Base-by-base conservation (phyloP, 2,113 vertebrate species). In the Mixornis gularis region DNA sequence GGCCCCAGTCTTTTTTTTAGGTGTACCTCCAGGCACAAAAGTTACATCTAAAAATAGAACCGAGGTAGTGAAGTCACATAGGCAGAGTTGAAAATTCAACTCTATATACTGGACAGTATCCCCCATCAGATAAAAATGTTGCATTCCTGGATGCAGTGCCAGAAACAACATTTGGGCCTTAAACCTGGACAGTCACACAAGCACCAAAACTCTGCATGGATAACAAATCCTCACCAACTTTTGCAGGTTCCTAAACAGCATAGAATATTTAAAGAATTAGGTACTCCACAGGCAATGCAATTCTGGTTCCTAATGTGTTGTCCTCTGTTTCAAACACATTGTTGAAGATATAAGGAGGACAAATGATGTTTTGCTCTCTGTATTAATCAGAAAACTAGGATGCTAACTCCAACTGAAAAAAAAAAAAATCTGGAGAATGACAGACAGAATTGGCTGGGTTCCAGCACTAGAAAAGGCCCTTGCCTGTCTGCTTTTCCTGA, bases 191-290 rank as follows among this genome's bases (percentile, higher is more conserved):
- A 76, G 44, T 30, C 11, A 7, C 41, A 48, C 17, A 24, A 79
- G 36, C 46, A 55, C 44, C 0, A 0, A 64, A 29, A 17, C 27
- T 25, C 38, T 15, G 8, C 9, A 7, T 0, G 5, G 29, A 9
- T 32, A 76, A 69, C 25, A 62, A 82, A 65, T n/a, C 7, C n/a
- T 41, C 53, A 71, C 21, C 44, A 76, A 4, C 41, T 43, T 72
- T 17, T 26, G 7, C 38, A 85, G 20, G 13, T 41, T 65, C 13
- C 71, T 69, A 32, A 68, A 76, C 0, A 38, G 8, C 18, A 9
- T 5, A 58, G 59, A 92, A 78, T 3, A 58, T 22, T 20, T 15
- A 25, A 76, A 48, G 41, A 64, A 79, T 34, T 41, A n/a, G 12
- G 25, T 82, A 41, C 58, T 89, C 40, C 24, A 51, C 32, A 41